Evolutionary conservation across 1,140 invertebrate genomes (phyloP), one percentile per base, ranked within the genome.

Genomic region (Euglossa dilemma): DNA sequence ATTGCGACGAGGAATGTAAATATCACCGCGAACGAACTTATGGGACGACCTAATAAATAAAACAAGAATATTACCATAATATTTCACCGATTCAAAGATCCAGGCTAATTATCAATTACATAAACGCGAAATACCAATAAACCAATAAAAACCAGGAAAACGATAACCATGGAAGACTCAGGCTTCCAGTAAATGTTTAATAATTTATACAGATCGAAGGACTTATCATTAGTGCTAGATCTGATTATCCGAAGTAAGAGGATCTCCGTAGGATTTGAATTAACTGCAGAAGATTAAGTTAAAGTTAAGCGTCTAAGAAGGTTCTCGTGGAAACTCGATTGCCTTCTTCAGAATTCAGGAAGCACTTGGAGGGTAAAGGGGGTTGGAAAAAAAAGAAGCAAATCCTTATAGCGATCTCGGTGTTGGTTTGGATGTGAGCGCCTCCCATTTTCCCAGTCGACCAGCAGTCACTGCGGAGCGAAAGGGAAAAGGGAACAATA

Each of bases 281-380:
- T 85, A 80, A 85, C 71, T 36, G 75, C n/a, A 52, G 45, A 56
- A 71, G 78, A 84, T 88, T 75, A 70, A 88, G 59, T 84, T 86
- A 86, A 87, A 74, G 66, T 76, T 80, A 45, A 81, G 50, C 61
- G 67, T 67, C 43, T 43, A 23, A 59, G 76, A 70, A 64, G 71
- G 56, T 61, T 85, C 56, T 78, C 74, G 28, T 52, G 43, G 50
- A 74, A 84, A 45, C 66, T 83, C 25, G 57, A n/a, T 64, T 54
- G 59, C 61, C 73, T 87, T 84, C 64, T 80, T 77, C 73, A 25
- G 23, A 69, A 79, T 72, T 47, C 67, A 72, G 56, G 70, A 87
- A 88, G 63, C 87, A 79, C 59, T 85, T 25, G 69, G 69, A 67
- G 56, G 61, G 61, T 36, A 36, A 18, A 5, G 14, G 50, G 50